Base-by-base conservation (phyloP, 2,113 vertebrate genomes). In the Cynopterus brachyotis region DNA sequence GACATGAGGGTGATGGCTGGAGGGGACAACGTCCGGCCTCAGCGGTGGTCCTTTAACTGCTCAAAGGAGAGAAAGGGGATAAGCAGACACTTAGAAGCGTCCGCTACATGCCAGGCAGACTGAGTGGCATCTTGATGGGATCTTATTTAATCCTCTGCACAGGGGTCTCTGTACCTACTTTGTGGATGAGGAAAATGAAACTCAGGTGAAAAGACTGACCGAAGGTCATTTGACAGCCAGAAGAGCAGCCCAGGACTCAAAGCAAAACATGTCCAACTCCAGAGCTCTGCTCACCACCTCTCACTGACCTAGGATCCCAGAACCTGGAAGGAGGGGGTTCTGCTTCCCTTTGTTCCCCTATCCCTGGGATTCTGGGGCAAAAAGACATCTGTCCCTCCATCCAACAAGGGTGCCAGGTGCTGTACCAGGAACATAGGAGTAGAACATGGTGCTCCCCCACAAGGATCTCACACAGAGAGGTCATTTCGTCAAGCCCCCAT, bases 71-170 rank as follows among this genome's bases (percentile, higher is more conserved):
- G 26, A 20, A 42, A 26, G 4, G 1, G 35, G n/a, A 11, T 12
- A 9, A 11, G 8, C 20, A 62, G 20, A 72, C 3, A n/a, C 11
- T 53, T 1, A 4, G 62, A 24, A 76, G 76, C 30, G 47, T 20
- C 45, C 11, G 12, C 69, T 15, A 0, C n/a, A 20, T 47, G 19
- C 15, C 37, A 50, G 75, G 13, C 19, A 30, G 30, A 28, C 11
- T 0, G 40, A 30, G 5, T 5, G 19, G 30, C 42, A 70, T 17
- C 35, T 20, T 0, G 1, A 40, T 8, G 35, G 35, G 5, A 5
- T 66, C 11, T 62, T 32, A 30, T 16, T 42, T n/a, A 37, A 28
- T 20, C 24, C 12, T 91, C 79, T 59, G 35, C 6, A 22, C 5
- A 17, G 50, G 5, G 3, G 1, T 13, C 40, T 93, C 66, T 82